These are phyloP conservation scores for Drosophila ironensis DNA, from an alignment of 1,140 invertebrate species.

Conservation along the genomic window DNA sequence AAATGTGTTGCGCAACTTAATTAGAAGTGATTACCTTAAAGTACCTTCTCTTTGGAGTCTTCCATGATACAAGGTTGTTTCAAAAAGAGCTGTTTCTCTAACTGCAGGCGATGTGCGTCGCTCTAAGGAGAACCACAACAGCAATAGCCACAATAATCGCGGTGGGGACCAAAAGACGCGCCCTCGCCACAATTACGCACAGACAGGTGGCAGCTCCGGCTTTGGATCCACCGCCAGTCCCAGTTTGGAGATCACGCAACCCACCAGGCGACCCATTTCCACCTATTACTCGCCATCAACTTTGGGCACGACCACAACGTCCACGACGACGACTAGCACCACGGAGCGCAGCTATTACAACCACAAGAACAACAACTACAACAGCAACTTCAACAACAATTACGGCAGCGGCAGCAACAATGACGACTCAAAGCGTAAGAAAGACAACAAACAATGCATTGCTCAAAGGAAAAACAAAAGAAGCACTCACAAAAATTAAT, in stretches of 20 bases:
- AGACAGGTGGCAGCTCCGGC: conserved; percentile 18
- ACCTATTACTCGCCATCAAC: conserved; percentile 79
- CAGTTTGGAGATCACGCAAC: conserved; percentile 60
- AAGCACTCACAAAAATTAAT: too few relatives aligned
- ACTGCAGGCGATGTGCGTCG: conserved; percentile 75
- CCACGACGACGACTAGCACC: conserved; percentile 42
- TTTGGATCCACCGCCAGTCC: conserved; percentile 30
- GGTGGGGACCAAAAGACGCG: conserved; percentile 68
- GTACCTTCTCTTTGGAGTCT: background rate
- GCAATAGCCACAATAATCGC: conserved; percentile 13
- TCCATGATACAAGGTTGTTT: background rate
- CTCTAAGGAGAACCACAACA: conserved; percentile 63
- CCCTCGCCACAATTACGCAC: conserved; percentile 58
- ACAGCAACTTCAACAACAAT: conserved; percentile 39
- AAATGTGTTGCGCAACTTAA: too few relatives aligned
- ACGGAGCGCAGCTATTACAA: conserved; percentile 66
- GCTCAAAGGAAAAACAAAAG: too few relatives aligned
- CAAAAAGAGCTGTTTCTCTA: background rate
- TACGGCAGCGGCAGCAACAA: conserved; percentile 57
- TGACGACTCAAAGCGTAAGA: conserved; percentile 79
- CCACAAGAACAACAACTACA: conserved; percentile 39
- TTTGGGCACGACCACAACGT: conserved; percentile 34
- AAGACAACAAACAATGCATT: conserved; percentile 51
- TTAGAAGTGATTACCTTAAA: background rate
- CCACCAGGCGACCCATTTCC: conserved; percentile 70